A percentile compares a stretch with the other conserved stretches of the same genome.
phyloP scores from a whole-genome alignment of 2,113 vertebrate genomes.

The Amblyornis subalaris region DNA sequence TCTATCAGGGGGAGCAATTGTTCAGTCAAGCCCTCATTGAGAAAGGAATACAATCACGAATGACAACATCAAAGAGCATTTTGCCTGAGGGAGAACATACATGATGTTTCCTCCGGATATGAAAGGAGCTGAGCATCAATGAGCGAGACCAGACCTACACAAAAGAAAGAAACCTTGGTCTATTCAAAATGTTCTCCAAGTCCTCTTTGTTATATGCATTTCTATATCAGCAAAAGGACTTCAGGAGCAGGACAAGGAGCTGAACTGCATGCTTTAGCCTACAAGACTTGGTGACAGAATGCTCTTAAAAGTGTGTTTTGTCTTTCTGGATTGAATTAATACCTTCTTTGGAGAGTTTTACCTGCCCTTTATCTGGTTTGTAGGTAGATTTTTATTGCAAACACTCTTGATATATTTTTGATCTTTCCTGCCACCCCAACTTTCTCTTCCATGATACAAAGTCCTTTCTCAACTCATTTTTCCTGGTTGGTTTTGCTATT shows the following conservation, averaged over 20 bases:
- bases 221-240: neutral
- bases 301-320: neutral
- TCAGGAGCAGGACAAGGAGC: neutral
- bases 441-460: neutral
- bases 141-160: neutral
- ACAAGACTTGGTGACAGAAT: neutral
- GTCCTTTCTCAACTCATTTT: neutral
- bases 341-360: neutral
- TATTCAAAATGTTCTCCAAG: neutral
- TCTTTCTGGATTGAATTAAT: neutral
- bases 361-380: neutral
- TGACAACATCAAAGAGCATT: neutral
- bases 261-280: fast-evolving
- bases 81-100: neutral
- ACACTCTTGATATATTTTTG: neutral
- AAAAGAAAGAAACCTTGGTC: neutral
- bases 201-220: neutral
- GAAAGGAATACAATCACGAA: neutral
- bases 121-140: neutral
- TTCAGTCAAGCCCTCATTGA: neutral
- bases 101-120: neutral
- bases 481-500: neutral
- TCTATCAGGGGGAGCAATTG: fast-evolving
- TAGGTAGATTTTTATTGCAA: neutral
- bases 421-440: neutral